These are phyloP conservation scores for Drosophila ohnishii DNA, from an alignment of 1,140 invertebrate species.

Conservation along the genomic window DNA sequence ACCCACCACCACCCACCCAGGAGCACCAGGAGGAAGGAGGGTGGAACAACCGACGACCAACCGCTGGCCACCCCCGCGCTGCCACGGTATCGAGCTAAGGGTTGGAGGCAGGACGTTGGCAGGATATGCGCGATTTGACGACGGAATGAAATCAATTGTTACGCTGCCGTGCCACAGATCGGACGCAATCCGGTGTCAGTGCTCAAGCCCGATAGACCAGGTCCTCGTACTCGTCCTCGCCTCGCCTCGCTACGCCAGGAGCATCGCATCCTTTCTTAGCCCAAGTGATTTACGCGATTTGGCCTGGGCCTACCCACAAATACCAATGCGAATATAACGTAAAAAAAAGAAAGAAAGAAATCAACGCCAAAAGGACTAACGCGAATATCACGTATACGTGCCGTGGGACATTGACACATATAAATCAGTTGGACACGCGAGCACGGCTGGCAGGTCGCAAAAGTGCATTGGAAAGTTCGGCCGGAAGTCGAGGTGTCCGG, in stretches of 20 bases:
- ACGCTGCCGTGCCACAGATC: constrained; percentile 83
- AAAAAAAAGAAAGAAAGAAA: background rate
- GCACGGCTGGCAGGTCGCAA: constrained; percentile 47
- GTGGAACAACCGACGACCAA: constrained; percentile 38
- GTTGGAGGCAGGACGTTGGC: constrained; percentile 57
- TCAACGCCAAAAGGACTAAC: constrained; percentile 1
- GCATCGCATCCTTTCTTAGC: constrained; percentile 59
- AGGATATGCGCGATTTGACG: constrained; percentile 83
- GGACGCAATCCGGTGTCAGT: constrained; percentile 82
- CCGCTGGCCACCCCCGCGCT: constrained; percentile 49
- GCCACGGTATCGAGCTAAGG: constrained; percentile 21
- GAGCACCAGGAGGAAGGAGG: background rate
- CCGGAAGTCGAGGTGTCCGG: constrained; percentile 83
- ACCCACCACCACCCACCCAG: constrained; percentile 42
- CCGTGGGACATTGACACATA: constrained; percentile 58
- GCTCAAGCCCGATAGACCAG: constrained; percentile 44
- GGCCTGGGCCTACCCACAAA: constrained; percentile 36
- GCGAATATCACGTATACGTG: constrained; percentile 55
- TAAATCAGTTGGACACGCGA: constrained; percentile 73
- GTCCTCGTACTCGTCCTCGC: constrained; percentile 2
- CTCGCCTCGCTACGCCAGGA: constrained; percentile 13
- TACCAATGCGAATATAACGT: constrained; percentile 7
- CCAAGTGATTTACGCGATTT: constrained; percentile 57
- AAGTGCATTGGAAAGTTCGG: constrained; percentile 80
- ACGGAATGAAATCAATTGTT: constrained; percentile 83